A percentile compares a stretch with the other conserved stretches of the same genome.
phyloP scores from a whole-genome alignment of 2,888 invertebrate genomes.

The Eupithecia subumbrata region DNA sequence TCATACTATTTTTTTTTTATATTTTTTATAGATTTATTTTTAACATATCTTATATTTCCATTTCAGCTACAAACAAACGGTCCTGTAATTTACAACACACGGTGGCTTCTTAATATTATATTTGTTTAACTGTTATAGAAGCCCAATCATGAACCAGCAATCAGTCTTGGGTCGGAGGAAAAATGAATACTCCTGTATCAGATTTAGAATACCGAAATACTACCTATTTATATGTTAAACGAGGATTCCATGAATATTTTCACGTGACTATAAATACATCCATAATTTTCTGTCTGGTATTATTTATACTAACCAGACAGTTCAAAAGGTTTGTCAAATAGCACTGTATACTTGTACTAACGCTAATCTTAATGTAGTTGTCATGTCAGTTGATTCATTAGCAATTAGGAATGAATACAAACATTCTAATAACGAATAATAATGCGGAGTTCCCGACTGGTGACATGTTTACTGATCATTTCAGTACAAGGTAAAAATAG shows the following conservation, averaged over 20 bases:
- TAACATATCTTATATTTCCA: conserved; percentile 41
- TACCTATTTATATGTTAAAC: conserved; percentile 36
- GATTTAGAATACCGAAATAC: conserved; percentile 48
- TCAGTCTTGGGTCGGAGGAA: conserved; percentile 80
- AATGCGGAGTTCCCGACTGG: not conserved
- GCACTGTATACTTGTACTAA: conserved; percentile 31
- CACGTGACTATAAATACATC: conserved; percentile 22
- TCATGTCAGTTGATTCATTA: conserved; percentile 4
- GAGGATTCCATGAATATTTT: conserved; percentile 42
- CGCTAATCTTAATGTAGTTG: conserved; percentile 16
- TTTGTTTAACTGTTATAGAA: conserved; percentile 52
- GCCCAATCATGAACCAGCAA: conserved; percentile 69
- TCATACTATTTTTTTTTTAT: conserved; percentile 49
- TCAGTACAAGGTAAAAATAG: not conserved
- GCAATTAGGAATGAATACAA: not conserved
- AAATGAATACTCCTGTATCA: conserved; percentile 62
- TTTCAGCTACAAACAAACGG: conserved; percentile 60
- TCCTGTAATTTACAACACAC: conserved; percentile 51
- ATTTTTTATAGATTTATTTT: conserved; percentile 44
- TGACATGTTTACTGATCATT: not conserved
- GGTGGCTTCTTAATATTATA: conserved; percentile 50
- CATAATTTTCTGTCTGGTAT: conserved; percentile 15
- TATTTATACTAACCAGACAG: conserved; percentile 1
- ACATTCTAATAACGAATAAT: not conserved
- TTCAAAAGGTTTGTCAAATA: conserved; percentile 14